These are phyloP conservation scores for Oreortyx pictus DNA, from an alignment of 2,797 vertebrate genomes.

Conservation along the genomic window DNA sequence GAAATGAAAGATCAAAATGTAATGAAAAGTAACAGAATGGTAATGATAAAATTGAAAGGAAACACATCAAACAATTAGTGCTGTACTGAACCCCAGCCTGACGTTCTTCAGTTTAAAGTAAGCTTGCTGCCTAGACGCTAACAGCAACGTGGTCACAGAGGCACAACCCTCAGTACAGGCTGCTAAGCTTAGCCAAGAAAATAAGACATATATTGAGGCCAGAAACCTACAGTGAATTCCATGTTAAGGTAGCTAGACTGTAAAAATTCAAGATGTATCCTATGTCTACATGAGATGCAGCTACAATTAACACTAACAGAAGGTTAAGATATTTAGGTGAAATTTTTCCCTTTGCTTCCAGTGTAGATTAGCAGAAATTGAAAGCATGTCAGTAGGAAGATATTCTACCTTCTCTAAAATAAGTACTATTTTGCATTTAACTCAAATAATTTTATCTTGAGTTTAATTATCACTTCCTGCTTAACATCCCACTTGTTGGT, in stretches of 20 bases:
- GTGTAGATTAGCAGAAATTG: background rate
- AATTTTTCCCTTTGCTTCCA: background rate
- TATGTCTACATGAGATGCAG: background rate
- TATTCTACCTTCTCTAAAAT: background rate
- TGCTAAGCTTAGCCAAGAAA: background rate
- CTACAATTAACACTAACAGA: background rate
- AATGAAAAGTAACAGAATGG: constrained; percentile 7
- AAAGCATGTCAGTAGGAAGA: background rate
- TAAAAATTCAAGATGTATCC: background rate
- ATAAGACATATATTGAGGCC: background rate
- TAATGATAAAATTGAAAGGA: constrained; percentile 5
- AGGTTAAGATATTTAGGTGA: background rate
- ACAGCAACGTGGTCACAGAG: background rate
- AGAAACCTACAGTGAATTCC: background rate
- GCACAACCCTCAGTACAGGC: background rate
- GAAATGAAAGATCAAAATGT: constrained; percentile 9
- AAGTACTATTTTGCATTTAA: too few species aligned
- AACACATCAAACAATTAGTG: background rate
- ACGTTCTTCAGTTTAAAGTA: background rate
- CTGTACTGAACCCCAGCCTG: background rate
- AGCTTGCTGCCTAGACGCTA: background rate
- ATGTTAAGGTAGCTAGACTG: background rate
- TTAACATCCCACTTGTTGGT: background rate
- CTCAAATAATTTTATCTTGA: too few species aligned
- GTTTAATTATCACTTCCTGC: background rate